Evolutionary conservation across 2,797 vertebrate genomes (phyloP).

Genomic region (Gymnoscopelus braueri): DNA sequence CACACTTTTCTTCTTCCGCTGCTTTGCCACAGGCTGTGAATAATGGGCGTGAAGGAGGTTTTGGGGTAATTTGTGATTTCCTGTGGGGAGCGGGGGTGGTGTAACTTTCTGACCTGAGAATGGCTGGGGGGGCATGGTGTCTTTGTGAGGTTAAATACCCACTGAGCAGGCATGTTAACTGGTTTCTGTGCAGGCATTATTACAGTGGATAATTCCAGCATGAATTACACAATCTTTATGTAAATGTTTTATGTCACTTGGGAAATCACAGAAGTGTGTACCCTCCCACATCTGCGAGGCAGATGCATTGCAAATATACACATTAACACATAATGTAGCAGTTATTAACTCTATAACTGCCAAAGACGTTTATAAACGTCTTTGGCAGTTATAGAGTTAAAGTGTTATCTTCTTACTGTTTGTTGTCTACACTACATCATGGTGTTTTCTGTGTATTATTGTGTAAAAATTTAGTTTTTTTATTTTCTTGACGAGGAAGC

Average conservation of each 20-base stretch:
- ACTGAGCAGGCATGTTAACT: conserved; percentile 41
- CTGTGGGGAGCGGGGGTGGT: conserved; percentile 36
- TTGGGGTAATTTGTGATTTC: conserved; percentile 63
- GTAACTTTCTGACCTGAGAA: conserved; percentile 37
- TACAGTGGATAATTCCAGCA: conserved; percentile 38
- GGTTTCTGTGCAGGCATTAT: conserved; percentile 37
- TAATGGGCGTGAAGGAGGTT: conserved; percentile 41
- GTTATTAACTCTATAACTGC: no score
- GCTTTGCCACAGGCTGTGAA: conserved; percentile 44
- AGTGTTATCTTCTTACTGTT: no score
- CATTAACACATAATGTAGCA: neutral
- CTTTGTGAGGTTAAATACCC: conserved; percentile 58
- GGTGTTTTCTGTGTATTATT: no score
- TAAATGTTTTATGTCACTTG: conserved; percentile 35
- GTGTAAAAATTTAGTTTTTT: no score
- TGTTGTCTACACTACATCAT: no score
- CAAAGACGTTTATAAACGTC: no score
- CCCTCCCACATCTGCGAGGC: conserved; percentile 40
- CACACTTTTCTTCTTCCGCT: conserved; percentile 26
- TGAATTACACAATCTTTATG: conserved; percentile 56
- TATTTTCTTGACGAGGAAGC: no score
- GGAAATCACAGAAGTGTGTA: conserved; percentile 53
- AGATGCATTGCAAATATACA: conserved; percentile 43
- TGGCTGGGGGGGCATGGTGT: conserved; percentile 48
- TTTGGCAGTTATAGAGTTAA: no score